Percentiles rank a stretch among this genome's conserved stretches.
Conservation (phyloP, 2,888 invertebrate species). For the Chouioia cunea region DNA sequence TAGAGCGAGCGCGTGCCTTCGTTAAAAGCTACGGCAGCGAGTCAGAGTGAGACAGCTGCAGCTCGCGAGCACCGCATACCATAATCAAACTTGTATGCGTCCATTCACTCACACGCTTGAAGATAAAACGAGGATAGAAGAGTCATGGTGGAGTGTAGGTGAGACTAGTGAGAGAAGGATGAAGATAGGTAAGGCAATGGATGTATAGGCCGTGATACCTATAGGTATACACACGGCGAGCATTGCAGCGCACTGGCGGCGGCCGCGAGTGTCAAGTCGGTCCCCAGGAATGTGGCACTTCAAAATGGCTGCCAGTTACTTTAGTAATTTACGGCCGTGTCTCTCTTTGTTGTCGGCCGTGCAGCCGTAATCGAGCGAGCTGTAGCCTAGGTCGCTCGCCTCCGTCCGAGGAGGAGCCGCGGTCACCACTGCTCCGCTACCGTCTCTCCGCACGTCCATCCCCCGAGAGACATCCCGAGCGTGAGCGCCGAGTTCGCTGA, state of each 20-base stretch:
- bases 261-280: conserved; percentile 62
- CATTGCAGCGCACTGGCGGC: not conserved
- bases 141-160: too few relatives aligned
- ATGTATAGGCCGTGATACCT: too few relatives aligned
- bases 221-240: too few relatives aligned
- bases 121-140: too few relatives aligned
- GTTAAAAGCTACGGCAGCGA: not conserved
- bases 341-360: conserved; percentile 66
- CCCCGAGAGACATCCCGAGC: not conserved
- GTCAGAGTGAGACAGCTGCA: conserved; percentile 14
- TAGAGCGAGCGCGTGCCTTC: conserved; percentile 22
- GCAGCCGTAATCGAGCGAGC: conserved; percentile 51
- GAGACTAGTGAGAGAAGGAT: not conserved
- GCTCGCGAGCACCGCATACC: not conserved
- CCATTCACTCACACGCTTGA: too few relatives aligned
- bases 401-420: not conserved
- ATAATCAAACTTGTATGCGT: too few relatives aligned
- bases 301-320: conserved; percentile 79
- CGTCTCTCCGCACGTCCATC: not conserved
- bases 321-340: conserved; percentile 68
- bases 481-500: not conserved
- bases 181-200: not conserved
- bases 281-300: conserved; percentile 78
- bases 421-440: not conserved
- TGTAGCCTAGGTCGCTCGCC: not conserved